phyloP scores from a whole-genome alignment of 2,888 invertebrate genomes.

The Meloe dianella region DNA sequence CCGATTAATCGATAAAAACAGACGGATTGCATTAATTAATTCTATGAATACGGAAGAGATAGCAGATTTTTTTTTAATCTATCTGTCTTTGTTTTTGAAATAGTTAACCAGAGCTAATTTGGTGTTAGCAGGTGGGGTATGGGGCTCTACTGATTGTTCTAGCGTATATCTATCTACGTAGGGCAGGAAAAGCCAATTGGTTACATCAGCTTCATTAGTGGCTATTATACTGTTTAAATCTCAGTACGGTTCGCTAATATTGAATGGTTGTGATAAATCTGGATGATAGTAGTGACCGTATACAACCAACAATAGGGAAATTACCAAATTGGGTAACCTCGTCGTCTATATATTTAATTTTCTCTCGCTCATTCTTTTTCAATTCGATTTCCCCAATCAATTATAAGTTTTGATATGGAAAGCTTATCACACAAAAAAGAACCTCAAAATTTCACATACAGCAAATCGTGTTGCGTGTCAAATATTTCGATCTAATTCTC shows the following conservation, averaged over 20 bases:
- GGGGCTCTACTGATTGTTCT: conserved; percentile 36
- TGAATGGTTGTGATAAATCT: conserved; percentile 27
- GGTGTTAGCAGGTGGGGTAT: conserved; percentile 25
- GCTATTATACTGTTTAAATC: conserved; percentile 44
- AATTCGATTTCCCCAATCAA: background rate
- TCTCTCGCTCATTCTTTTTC: background rate
- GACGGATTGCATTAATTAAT: too few relatives aligned
- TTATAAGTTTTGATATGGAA: background rate
- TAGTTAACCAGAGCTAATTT: background rate
- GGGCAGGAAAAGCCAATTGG: conserved; percentile 53
- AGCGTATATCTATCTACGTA: conserved; percentile 25
- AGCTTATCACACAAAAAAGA: background rate
- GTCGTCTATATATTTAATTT: background rate
- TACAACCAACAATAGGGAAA: background rate
- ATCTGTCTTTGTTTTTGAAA: background rate
- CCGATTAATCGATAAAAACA: too few relatives aligned
- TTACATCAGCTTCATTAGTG: conserved; percentile 49
- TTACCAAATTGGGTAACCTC: background rate
- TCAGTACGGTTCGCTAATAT: conserved; percentile 25
- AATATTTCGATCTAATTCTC: background rate
- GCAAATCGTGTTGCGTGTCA: background rate
- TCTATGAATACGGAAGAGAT: too few relatives aligned
- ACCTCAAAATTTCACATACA: background rate
- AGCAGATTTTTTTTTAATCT: too few relatives aligned
- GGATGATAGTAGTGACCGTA: background rate